Conservation (phyloP, 2,113 vertebrate genomes). For the Microcebus griseorufus region DNA sequence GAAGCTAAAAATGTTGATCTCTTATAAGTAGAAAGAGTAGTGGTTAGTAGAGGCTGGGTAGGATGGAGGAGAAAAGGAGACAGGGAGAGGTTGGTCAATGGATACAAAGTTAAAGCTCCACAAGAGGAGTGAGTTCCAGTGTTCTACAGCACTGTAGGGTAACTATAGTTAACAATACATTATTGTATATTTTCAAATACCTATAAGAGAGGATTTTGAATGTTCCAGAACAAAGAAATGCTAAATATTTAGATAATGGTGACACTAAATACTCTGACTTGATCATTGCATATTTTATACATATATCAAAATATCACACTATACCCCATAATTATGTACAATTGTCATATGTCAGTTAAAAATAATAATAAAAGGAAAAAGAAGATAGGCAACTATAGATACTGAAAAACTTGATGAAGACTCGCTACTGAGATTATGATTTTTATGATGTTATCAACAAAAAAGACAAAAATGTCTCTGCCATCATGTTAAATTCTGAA, state of each 20-base stretch:
- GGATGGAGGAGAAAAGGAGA: not conserved
- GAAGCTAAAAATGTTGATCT: not conserved
- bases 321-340: not conserved
- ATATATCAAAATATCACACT: not conserved
- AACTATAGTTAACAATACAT: not conserved
- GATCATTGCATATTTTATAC: not conserved
- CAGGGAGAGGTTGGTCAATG: not conserved
- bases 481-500: not conserved
- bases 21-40: not conserved
- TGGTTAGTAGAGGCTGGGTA: not conserved
- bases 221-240: not conserved
- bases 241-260: not conserved
- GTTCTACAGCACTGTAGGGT: not conserved
- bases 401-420: not conserved
- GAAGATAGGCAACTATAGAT: not conserved
- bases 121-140: not conserved
- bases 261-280: not conserved
- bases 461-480: not conserved
- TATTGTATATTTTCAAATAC: not conserved
- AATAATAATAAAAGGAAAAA: not conserved
- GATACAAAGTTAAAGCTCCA: not conserved
- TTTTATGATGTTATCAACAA: not conserved
- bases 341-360: not conserved
- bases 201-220: not conserved
- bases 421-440: not conserved